Conservation (phyloP, 2,888 invertebrate genomes). For the Agrochola litura region DNA sequence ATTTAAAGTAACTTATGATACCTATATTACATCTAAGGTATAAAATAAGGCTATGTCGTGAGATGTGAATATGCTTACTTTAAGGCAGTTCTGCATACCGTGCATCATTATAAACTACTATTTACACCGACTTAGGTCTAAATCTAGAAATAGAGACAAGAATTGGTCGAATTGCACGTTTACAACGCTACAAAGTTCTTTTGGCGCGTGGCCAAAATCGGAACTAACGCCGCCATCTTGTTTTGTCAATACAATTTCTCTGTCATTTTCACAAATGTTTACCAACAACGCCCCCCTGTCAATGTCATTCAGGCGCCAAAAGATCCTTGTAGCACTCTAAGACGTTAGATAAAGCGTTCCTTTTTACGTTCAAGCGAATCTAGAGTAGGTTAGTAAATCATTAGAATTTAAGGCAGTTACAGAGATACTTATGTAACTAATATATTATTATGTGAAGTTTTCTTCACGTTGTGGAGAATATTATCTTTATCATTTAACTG, state of each 20-base stretch:
- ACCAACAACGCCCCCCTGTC: not conserved
- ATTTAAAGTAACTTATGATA: conserved; percentile 69
- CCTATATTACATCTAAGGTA: conserved; percentile 80
- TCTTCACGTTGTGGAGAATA: conserved; percentile 9
- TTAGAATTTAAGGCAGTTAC: conserved; percentile 62
- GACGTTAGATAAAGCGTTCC: conserved; percentile 80
- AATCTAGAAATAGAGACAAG: conserved; percentile 75
- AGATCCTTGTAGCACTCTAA: conserved; percentile 44
- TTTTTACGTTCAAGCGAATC: conserved; percentile 71
- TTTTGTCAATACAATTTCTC: not conserved
- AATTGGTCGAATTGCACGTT: conserved; percentile 85
- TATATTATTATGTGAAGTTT: conserved; percentile 15
- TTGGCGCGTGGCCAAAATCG: not conserved
- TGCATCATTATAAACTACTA: conserved; percentile 81
- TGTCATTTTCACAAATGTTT: not conserved
- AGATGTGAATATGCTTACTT: conserved; percentile 86
- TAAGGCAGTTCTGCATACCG: conserved; percentile 89
- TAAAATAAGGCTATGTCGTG: conserved; percentile 90
- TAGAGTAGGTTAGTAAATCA: conserved; percentile 58
- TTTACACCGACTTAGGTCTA: conserved; percentile 76
- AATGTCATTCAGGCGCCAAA: not conserved
- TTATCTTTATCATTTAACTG: not conserved
- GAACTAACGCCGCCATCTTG: not conserved
- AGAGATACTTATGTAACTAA: conserved; percentile 50
- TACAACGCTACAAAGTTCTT: conserved; percentile 26